phyloP scores from a whole-genome alignment of 2,888 invertebrate genomes.

The Caenorhabditis sp. region DNA sequence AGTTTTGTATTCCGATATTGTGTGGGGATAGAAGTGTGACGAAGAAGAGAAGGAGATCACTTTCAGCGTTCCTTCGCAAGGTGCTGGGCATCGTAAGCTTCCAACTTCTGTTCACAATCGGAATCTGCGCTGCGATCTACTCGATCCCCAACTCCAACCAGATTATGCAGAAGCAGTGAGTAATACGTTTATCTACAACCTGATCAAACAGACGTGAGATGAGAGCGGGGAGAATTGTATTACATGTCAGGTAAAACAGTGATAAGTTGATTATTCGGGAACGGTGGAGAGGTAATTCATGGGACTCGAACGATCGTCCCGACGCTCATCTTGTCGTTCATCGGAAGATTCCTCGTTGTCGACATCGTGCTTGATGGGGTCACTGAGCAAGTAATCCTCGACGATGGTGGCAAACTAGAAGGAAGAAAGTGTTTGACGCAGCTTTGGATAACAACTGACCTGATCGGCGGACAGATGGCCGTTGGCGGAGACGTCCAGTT shows the following conservation, averaged over 20 bases:
- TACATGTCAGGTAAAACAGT: neutral
- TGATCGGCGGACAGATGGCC: conserved; percentile 78
- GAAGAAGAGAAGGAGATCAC: neutral
- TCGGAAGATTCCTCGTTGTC: conserved; percentile 47
- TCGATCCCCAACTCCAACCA: conserved; percentile 79
- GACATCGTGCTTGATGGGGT: conserved; percentile 50
- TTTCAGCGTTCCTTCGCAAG: conserved; percentile 86
- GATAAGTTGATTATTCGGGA: conserved; percentile 18
- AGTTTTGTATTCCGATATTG: no score
- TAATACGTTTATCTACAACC: conserved; percentile 7
- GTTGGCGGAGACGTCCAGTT: conserved; percentile 78
- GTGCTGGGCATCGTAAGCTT: conserved; percentile 88
- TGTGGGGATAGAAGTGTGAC: neutral
- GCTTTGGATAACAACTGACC: conserved; percentile 10
- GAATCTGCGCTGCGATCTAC: conserved; percentile 80
- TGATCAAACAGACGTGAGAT: neutral
- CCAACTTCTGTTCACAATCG: conserved; percentile 85
- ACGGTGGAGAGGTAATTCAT: conserved; percentile 43
- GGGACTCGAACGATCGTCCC: conserved; percentile 33
- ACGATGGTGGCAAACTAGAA: conserved; percentile 75
- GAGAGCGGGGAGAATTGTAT: neutral
- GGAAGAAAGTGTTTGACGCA: neutral
- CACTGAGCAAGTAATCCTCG: conserved; percentile 75
- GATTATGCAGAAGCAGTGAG: conserved; percentile 79
- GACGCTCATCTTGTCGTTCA: conserved; percentile 24